Base-by-base conservation (phyloP, 2,888 invertebrate genomes). In the Noctua janthina region DNA sequence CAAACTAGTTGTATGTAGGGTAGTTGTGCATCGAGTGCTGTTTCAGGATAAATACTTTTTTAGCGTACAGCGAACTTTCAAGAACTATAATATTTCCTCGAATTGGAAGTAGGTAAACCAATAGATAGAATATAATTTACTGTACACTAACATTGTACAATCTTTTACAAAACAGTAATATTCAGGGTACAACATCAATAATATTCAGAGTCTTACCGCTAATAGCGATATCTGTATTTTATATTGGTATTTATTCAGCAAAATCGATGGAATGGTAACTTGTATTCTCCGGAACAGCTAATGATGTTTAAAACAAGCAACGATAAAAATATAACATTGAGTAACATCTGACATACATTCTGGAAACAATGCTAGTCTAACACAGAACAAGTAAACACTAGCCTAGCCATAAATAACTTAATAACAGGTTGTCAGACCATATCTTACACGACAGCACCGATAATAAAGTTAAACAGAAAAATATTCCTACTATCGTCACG, bases 401-500 rank as follows among this genome's bases (percentile, higher is more conserved):
- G 6, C n/a, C 6, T 10, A 3, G 10, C 29, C 35, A 74, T 54
- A 68, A 62, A 39, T 49, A 64, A 64, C 67, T 11, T 49, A 49
- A 64, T 49, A 62, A 67, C 81, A 76, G 54, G 74, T 81, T 49
- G n/a, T 23, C 49, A 1, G 43, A 7, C 74, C 64, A 73, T 84
- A 70, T 69, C 81, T 72, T 8, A 64, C 39, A 23, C 64, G 59
- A 66, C 23, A 74, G 4, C 43, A 54, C 43, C 11, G 13, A 13
- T 67, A 76, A 62, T 78, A 67, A 73, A 82, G 70, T 49, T 54
- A 76, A 68, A 76, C 76, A 83, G 15, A 81, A 70, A 70, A 81
- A 69, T 70, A 83, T 76, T 81, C 68, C 13, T 29, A 5, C 59
- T 78, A 86, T 86, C 78, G 76, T 74, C 86, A 86, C 86, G 86